Evolutionary conservation across 2,113 vertebrate genomes (phyloP).

Genomic region (Psilopogon haemacephalus): DNA sequence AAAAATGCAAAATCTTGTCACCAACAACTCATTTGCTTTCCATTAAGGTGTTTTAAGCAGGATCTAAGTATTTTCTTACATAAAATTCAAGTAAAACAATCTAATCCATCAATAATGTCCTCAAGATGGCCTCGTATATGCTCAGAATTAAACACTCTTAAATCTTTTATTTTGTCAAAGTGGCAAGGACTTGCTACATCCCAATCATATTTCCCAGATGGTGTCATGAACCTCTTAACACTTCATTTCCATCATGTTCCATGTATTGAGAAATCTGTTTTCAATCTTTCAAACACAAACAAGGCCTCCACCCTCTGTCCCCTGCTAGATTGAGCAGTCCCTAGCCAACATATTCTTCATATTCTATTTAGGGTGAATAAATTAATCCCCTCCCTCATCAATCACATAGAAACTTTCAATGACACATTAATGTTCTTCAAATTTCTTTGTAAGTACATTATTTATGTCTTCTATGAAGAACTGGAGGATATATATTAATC

Average conservation of each 20-base stretch:
- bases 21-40: background rate
- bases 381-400: conserved; percentile 48
- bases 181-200: conserved; percentile 49
- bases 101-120: conserved; percentile 37
- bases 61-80: background rate
- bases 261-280: conserved; percentile 53
- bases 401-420: background rate
- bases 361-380: conserved; percentile 48
- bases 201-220: conserved; percentile 62
- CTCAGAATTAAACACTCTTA: conserved; percentile 38
- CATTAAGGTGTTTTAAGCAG: background rate
- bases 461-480: background rate
- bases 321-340: conserved; percentile 4
- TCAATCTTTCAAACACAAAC: conserved; percentile 58
- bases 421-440: conserved; percentile 29
- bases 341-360: conserved; percentile 43
- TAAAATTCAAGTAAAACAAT: conserved; percentile 13
- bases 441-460: background rate
- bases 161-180: conserved; percentile 51
- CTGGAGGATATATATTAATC: background rate
- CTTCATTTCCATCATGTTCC: conserved; percentile 57
- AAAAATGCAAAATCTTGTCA: background rate
- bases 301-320: conserved; percentile 37
- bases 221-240: conserved; percentile 60
- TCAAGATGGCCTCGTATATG: conserved; percentile 48